These are phyloP conservation scores for Sorex araneus DNA, from an alignment of 2,113 vertebrate species.

Conservation along the genomic window DNA sequence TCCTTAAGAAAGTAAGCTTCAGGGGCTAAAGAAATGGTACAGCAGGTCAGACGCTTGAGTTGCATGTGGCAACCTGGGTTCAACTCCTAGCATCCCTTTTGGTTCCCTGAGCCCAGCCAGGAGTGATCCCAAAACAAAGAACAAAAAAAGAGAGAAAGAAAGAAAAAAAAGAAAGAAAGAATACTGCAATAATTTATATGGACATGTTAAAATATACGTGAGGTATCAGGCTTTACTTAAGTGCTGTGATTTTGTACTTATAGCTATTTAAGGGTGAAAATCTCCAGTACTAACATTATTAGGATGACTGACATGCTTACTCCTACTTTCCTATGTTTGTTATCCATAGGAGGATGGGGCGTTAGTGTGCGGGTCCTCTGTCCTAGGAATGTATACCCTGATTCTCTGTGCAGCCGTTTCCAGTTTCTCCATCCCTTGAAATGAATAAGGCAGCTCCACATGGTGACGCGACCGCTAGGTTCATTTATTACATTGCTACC, in stretches of 20 bases:
- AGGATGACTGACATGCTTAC: neutral
- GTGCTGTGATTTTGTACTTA: neutral
- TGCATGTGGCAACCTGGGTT: too few relatives aligned
- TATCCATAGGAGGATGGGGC: neutral
- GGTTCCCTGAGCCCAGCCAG: too few relatives aligned
- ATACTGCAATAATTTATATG: neutral
- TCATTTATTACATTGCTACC: neutral
- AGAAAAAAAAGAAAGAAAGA: neutral
- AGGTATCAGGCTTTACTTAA: neutral
- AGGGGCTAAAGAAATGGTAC: too few relatives aligned
- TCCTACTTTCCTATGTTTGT: neutral
- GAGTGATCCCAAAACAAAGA: too few relatives aligned
- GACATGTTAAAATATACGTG: conserved; percentile 33
- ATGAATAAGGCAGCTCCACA: neutral
- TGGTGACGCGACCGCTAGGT: neutral
- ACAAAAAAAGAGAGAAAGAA: too few relatives aligned
- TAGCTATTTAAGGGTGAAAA: neutral
- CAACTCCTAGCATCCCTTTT: too few relatives aligned
- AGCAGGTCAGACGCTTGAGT: too few relatives aligned
- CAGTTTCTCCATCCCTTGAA: neutral
- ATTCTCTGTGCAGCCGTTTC: neutral
- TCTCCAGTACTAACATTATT: neutral
- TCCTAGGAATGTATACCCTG: neutral
- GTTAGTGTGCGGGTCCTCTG: neutral
- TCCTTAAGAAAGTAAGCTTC: neutral